Conservation (phyloP, 2,797 vertebrate species). For the Coilia nasus region DNA sequence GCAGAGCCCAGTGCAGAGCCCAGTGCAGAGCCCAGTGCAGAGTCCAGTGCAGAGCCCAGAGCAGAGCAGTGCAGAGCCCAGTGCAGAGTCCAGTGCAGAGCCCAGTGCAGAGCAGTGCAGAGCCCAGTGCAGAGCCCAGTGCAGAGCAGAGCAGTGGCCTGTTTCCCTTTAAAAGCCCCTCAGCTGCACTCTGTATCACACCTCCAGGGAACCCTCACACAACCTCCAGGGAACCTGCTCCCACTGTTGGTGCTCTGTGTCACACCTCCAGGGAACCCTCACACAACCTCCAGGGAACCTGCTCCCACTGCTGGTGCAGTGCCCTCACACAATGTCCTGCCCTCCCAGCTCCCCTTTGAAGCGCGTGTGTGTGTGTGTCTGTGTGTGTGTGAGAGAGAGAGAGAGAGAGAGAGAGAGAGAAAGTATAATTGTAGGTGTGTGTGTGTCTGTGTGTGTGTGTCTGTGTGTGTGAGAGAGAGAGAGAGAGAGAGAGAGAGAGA, state of each 20-base stretch:
- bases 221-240: not conserved
- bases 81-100: not conserved
- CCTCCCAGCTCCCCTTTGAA: not conserved
- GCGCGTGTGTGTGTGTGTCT: too few species aligned
- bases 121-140: not conserved
- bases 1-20: not conserved
- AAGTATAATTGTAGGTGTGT: too few species aligned
- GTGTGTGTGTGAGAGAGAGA: too few species aligned
- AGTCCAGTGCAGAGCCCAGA: too few species aligned
- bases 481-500: too few species aligned
- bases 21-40: not conserved
- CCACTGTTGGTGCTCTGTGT: not conserved
- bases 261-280: not conserved
- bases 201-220: too few species aligned
- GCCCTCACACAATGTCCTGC: not conserved
- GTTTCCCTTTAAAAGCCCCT: not conserved
- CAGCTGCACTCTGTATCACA: not conserved
- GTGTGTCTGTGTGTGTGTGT: too few species aligned
- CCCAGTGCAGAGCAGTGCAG: not conserved
- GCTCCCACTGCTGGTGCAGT: not conserved
- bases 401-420: too few species aligned
- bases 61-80: not conserved
- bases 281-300: too few species aligned
- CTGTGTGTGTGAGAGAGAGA: too few species aligned
- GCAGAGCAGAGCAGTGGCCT: not conserved